These are phyloP conservation scores for Euglossa dilemma DNA, from an alignment of 1,140 invertebrate genomes.

Conservation along the genomic window DNA sequence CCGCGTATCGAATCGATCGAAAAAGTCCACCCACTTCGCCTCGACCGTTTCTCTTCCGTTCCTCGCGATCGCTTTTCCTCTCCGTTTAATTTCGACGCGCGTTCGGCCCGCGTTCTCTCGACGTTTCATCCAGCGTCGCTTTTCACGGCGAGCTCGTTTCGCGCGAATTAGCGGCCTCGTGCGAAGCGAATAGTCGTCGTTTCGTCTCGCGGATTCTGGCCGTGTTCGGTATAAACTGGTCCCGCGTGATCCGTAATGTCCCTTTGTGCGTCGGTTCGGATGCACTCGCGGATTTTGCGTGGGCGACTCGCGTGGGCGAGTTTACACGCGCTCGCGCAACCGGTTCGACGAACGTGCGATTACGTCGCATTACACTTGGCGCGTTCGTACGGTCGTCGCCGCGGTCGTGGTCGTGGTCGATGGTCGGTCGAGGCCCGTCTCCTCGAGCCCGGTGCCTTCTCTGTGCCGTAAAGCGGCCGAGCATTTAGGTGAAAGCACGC, in stretches of 20 bases:
- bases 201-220: neutral
- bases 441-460: neutral
- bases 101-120: neutral
- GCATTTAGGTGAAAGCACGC: neutral
- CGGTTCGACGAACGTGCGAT: constrained; percentile 60
- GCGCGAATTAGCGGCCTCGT: neutral
- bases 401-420: too few species aligned
- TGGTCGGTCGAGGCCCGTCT: neutral
- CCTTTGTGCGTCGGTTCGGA: constrained; percentile 16
- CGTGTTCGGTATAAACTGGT: constrained; percentile 18
- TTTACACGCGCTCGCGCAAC: constrained; percentile 55
- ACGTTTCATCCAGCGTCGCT: neutral
- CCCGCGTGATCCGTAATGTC: neutral
- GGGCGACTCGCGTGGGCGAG: constrained; percentile 45
- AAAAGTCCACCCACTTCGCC: neutral
- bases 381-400: neutral
- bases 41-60: neutral
- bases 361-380: constrained; percentile 57
- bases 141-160: neutral
- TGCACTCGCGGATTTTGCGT: constrained; percentile 38
- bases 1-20: neutral
- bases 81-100: neutral
- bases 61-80: too few species aligned
- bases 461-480: neutral
- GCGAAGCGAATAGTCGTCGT: neutral